A percentile compares a stretch with the other conserved stretches of the same genome.
Evolutionary conservation across 2,888 invertebrate genomes (phyloP).

Genomic region (Malacosoma neustria): DNA sequence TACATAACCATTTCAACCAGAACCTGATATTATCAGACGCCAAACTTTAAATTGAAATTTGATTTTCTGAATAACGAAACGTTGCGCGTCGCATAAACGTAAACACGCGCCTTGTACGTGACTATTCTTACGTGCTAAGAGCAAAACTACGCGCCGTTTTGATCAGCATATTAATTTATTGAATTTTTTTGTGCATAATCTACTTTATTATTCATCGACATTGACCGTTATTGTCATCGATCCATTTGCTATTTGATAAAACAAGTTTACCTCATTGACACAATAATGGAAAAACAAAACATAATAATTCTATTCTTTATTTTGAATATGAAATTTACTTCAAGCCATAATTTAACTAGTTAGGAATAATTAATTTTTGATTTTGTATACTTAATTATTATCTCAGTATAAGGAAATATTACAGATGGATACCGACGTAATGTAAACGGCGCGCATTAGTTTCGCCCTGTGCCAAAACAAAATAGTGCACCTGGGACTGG

Average conservation of each 20-base stretch:
- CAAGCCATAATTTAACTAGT: too few species aligned
- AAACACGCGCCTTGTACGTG: not conserved
- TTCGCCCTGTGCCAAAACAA: too few species aligned
- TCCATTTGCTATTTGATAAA: slow-evolving; percentile 17
- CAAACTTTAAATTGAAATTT: not conserved
- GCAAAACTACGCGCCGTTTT: not conserved
- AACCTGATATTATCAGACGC: slow-evolving; percentile 23
- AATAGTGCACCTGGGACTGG: too few species aligned
- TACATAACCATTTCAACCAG: slow-evolving; percentile 15
- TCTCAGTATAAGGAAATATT: too few species aligned
- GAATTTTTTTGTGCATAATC: slow-evolving; percentile 13
- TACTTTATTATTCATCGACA: slow-evolving; percentile 20
- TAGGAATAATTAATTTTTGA: too few species aligned
- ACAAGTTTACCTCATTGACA: slow-evolving; percentile 7
- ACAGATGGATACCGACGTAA: too few species aligned
- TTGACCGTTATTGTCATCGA: slow-evolving; percentile 29
- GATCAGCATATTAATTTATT: slow-evolving; percentile 12
- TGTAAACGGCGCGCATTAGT: too few species aligned
- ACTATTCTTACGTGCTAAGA: not conserved
- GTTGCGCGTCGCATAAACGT: not conserved
- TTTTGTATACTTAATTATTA: too few species aligned
- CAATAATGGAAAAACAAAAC: too few species aligned
- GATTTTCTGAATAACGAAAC: not conserved
- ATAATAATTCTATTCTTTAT: too few species aligned
- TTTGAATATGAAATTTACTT: too few species aligned